Evolutionary conservation across 2,888 invertebrate species (phyloP), one percentile per base, ranked within the genome.

Genomic region (Cartodere bifasciata): DNA sequence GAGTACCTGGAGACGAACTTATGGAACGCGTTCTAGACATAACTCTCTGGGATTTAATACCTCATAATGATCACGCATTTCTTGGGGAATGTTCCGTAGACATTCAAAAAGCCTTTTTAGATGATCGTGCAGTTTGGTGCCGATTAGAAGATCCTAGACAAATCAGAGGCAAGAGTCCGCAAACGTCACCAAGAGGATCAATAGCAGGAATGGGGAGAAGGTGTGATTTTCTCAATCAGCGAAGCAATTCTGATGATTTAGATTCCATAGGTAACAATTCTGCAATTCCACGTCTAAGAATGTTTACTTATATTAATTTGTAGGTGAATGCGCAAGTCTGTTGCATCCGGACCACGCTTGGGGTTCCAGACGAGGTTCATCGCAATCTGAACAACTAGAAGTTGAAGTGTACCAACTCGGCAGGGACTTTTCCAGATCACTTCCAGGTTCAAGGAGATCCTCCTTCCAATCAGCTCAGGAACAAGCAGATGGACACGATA

Each of bases 91-190:
- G 81, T 58, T 76, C 72, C 26, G 76, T 85, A 48, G 83, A 86
- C 45, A 61, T 86, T 35, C 75, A 78, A 48, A 83, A 84, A 56
- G 87, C 86, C 3, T 83, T 86, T 50, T 70, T 88, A 15, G 84
- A 86, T 49, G 87, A 88, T 56, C 75, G 85, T 34, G 84, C 88
- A 0, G 78, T 85, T 26, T 91, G 90, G 88, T 91, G 87, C 63
- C 76, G 85, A 4, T 61, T 87, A 30, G 86, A 87, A 48, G 86
- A 86, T 57, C 80, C 82, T 0, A 65, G 73, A 37, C 72, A 72
- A 31, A 57, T 83, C 27, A 67, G 81, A n/a, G 69, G 70, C 11
- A 77, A 78, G 40, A 80, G 81, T 1, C 82, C 83, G 0, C 76
- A 75, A 51, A 74, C 76, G 1, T 85, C 85, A 1, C 85, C 86